Base-by-base conservation (phyloP, 2,888 invertebrate genomes). In the Opisthograptis luteolata region DNA sequence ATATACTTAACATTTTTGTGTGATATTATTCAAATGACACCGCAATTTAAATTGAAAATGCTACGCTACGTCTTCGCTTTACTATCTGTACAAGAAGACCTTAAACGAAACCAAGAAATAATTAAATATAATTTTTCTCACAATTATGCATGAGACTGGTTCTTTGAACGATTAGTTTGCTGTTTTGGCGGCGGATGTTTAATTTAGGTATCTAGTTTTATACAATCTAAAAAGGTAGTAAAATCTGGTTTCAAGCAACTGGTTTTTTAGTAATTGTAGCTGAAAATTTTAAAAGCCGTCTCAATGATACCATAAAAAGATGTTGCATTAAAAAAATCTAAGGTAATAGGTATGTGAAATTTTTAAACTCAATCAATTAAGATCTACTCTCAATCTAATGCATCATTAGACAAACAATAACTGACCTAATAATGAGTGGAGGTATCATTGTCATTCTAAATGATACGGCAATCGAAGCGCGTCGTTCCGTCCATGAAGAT, bases 391-490 rank as follows among this genome's bases (percentile, higher is more conserved):
- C 17, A 17, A 28, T 17, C 39, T 28, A 12, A 22, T 4, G 10
- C 36, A 22, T 50, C 39, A 45, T 53, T 40, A 45, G 24, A 32
- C 36, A 39, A 42, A 43, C 45, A 31, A 46, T 42, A 43, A 41
- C 43, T 60, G 49, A 36, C 55, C 60, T 43, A 53, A 50, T 51
- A 55, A 57, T 44, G 47, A 51, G 54, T 31, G 39, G 40, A 45
- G 32, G 22, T 49, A 54, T 59, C 56, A 57, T 59, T 57, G 56
- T 56, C 49, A 53, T 53, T 53, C 57, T 57, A 62, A 62, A 57
- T 59, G 62, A 58, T 42, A 50, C 25, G 13, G 59, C 47, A 57
- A 57, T 55, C 55, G 59, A 62, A 58, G 55, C 59, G 55, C 45
- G 41, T 44, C 61, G 46, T 52, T 39, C 6, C 37, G 2, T 44